Evolutionary conservation across 2,888 invertebrate genomes (phyloP).

Genomic region (Meiosimyza platycephala): DNA sequence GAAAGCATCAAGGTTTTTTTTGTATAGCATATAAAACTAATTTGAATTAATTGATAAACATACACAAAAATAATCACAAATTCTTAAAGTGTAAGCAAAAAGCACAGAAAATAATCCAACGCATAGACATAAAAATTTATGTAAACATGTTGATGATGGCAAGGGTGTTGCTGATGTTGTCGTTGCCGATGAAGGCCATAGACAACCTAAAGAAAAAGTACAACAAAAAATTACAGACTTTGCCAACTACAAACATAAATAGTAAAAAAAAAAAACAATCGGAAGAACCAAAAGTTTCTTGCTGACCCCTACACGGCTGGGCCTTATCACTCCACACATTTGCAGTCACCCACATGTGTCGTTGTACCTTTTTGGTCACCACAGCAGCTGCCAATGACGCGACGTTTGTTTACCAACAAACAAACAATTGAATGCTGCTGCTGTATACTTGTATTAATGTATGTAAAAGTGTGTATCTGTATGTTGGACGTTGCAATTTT

Average conservation of each 20-base stretch:
- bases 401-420: slow-evolving; percentile 20
- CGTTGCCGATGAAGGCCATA: neutral
- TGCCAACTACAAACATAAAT: neutral
- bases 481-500: too few species aligned
- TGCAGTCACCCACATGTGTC: neutral
- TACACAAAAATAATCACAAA: neutral
- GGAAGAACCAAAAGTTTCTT: neutral
- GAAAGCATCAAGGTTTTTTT: too few species aligned
- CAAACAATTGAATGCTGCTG: neutral
- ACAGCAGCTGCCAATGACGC: neutral
- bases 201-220: neutral
- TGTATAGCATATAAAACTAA: too few species aligned
- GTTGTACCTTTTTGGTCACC: neutral
- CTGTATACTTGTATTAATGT: neutral
- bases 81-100: neutral
- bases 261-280: neutral
- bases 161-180: neutral
- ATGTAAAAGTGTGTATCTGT: neutral
- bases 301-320: too few species aligned
- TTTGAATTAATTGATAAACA: neutral
- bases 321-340: too few species aligned
- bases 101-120: slow-evolving; percentile 5
- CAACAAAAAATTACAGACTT: neutral
- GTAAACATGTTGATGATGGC: neutral
- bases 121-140: neutral